These are phyloP conservation scores for Sarcophaga variegata DNA, from an alignment of 2,888 invertebrate genomes.

Conservation along the genomic window DNA sequence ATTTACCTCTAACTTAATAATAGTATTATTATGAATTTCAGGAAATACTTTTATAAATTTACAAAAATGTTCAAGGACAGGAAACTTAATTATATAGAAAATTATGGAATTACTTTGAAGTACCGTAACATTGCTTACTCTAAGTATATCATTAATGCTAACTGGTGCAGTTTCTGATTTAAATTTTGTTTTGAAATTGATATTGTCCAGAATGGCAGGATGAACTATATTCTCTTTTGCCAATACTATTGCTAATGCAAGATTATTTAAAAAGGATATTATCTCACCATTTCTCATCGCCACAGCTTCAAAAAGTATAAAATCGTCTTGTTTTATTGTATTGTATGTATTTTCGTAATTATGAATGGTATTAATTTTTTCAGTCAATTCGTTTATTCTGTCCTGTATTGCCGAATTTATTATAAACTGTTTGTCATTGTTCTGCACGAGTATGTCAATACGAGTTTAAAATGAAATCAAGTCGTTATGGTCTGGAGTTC, in stretches of 20 bases:
- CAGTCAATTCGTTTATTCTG: background rate
- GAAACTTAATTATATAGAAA: too few relatives aligned
- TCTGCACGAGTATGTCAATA: background rate
- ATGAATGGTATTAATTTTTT: too few relatives aligned
- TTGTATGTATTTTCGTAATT: too few relatives aligned
- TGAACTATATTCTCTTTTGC: slow-evolving; percentile 30
- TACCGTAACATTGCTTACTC: background rate
- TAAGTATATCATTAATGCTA: background rate
- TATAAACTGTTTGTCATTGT: background rate
- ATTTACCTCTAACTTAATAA: background rate
- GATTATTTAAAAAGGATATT: slow-evolving; percentile 23
- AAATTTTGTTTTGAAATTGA: background rate
- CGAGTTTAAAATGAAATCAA: background rate
- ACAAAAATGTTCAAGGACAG: too few relatives aligned
- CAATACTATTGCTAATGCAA: background rate
- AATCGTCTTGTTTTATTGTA: too few relatives aligned
- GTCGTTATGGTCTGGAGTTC: background rate
- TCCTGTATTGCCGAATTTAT: background rate
- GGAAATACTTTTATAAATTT: too few relatives aligned
- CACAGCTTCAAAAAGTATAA: background rate
- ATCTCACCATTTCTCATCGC: slow-evolving; percentile 27
- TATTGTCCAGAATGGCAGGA: slow-evolving; percentile 33
- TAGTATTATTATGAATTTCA: too few relatives aligned
- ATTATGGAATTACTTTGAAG: background rate
- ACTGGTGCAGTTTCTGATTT: background rate